Conservation (phyloP, 2,888 invertebrate species). For the Hypolimnas misippus region DNA sequence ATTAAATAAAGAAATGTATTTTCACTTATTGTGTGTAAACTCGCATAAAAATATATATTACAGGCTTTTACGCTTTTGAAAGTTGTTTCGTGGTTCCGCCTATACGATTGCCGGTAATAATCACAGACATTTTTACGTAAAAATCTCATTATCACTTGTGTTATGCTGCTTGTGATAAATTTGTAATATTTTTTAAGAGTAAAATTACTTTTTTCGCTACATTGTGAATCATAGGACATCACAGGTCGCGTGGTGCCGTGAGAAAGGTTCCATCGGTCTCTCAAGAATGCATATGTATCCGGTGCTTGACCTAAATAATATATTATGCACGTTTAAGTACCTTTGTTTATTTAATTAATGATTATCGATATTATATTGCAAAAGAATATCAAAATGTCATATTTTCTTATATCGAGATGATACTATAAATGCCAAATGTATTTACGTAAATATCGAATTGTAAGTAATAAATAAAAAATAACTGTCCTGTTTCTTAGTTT, state of each 20-base stretch:
- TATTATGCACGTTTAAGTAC: slow-evolving; percentile 39
- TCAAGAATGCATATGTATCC: slow-evolving; percentile 59
- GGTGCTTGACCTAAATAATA: slow-evolving; percentile 52
- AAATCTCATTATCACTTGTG: background rate
- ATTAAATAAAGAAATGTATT: too few species aligned
- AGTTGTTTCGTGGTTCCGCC: too few species aligned
- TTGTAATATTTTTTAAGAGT: slow-evolving; percentile 28
- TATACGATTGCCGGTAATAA: background rate
- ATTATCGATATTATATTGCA: slow-evolving; percentile 5
- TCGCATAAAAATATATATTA: too few species aligned
- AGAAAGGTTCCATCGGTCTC: slow-evolving; percentile 53
- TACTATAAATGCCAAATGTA: background rate
- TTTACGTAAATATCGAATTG: too few species aligned
- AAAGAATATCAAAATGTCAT: slow-evolving; percentile 14
- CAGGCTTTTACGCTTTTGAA: too few species aligned
- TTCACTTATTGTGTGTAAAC: too few species aligned
- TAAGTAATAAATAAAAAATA: too few species aligned
- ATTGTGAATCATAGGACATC: slow-evolving; percentile 51
- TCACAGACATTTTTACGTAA: background rate
- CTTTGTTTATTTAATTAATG: slow-evolving; percentile 31
- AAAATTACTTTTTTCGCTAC: slow-evolving; percentile 42
- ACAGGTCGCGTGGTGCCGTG: slow-evolving; percentile 52
- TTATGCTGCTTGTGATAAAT: background rate
- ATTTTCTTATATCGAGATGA: background rate
- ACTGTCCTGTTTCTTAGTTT: too few species aligned